Percentiles rank a stretch among this genome's conserved stretches.
phyloP scores from a whole-genome alignment of 1,140 invertebrate genomes.

The Drosophila ficusphila region DNA sequence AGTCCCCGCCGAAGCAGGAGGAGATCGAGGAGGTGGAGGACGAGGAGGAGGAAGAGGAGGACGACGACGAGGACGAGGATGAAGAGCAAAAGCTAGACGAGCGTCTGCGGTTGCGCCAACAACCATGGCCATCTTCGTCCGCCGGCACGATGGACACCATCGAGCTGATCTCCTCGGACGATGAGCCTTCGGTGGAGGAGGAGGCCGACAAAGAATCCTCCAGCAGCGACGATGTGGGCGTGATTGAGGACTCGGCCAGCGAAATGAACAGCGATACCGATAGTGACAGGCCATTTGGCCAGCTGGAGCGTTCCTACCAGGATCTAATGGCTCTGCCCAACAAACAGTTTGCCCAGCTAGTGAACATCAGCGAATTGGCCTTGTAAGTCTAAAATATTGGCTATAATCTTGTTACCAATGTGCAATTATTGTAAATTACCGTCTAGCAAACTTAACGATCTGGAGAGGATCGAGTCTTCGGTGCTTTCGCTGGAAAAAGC shows the following conservation, averaged over 20 bases:
- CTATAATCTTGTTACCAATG: neutral
- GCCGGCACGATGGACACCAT: neutral
- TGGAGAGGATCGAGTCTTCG: constrained; percentile 35
- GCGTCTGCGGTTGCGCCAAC: neutral
- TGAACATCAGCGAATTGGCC: neutral
- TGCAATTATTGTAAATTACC: too few relatives aligned
- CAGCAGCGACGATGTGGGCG: neutral
- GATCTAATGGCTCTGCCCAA: neutral
- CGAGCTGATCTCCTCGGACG: constrained; percentile 3
- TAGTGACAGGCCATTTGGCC: neutral
- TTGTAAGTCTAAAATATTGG: too few relatives aligned
- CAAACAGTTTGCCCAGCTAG: neutral
- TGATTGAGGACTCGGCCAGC: neutral
- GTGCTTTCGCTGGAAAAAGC: constrained; percentile 11
- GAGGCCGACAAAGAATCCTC: neutral
- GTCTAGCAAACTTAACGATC: constrained; percentile 43
- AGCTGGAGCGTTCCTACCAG: neutral
- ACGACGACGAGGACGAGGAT: neutral
- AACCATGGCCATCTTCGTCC: neutral
- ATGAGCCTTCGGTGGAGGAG: neutral
- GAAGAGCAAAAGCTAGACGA: neutral
- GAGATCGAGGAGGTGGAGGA: neutral
- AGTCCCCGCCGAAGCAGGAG: neutral
- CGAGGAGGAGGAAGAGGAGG: neutral
- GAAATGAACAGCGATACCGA: neutral